These are phyloP conservation scores for Muscicapa adusta DNA, from an alignment of 2,113 vertebrate species.

Conservation along the genomic window DNA sequence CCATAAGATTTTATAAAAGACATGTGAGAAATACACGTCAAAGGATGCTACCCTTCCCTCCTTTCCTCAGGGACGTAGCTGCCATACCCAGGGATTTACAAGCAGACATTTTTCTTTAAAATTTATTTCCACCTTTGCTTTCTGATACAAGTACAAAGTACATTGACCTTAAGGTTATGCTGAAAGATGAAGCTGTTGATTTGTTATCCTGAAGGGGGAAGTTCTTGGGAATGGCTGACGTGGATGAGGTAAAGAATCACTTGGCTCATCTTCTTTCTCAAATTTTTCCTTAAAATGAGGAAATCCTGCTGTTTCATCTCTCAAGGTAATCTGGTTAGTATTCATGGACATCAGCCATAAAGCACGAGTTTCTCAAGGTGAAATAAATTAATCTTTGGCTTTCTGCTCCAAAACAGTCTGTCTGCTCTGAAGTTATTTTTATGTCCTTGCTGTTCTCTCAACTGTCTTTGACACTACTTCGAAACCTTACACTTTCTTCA, in stretches of 20 bases:
- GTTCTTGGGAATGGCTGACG: neutral
- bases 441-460: neutral
- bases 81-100: neutral
- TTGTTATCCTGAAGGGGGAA: neutral
- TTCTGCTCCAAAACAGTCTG: neutral
- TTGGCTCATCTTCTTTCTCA: neutral
- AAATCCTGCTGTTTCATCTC: slow-evolving; percentile 17
- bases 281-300: neutral
- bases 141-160: neutral
- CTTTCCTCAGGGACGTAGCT: neutral
- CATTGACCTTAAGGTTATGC: neutral
- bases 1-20: neutral
- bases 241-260: neutral
- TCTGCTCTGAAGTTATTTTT: neutral
- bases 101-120: neutral
- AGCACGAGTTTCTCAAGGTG: neutral
- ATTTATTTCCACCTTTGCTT: neutral
- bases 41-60: neutral
- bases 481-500: neutral
- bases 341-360: neutral
- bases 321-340: neutral
- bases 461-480: neutral
- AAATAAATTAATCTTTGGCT: neutral
- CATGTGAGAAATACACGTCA: accelerated
- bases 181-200: neutral